Evolutionary conservation across 2,797 vertebrate genomes (phyloP), one percentile per base, ranked within the genome.

Genomic region (Urophycis tenuis): DNA sequence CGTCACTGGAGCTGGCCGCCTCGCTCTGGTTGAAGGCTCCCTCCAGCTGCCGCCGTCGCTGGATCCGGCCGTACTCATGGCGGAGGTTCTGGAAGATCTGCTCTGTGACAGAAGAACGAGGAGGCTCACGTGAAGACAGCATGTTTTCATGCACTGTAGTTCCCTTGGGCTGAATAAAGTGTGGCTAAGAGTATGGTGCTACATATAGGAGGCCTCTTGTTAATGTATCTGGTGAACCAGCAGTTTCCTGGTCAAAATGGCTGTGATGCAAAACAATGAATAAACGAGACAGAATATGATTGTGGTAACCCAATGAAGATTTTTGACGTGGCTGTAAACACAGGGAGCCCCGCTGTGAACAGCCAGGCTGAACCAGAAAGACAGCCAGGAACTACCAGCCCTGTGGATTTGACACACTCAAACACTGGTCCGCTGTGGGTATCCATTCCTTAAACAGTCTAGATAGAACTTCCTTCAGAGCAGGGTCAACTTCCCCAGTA

Each of bases 11-110:
- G 90, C 91, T 91, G 53, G 93, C 92, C 79, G 92, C 90, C 92
- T 96, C 95, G 8, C 88, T 92, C 87, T 96, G 95, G 93, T 91
- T 95, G 88, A 96, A 96, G 84, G 94, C 92, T 69, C 94, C 95
- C 91, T 96, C 96, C 92, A 97, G 91, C 88, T 97, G 95, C 90
- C 95, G 94, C 88, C 95, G 92, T 91, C 95, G 93, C 90, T 96
- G 95, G 89, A 95, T 95, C 79, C 95, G 95, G 87, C 92, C 95
- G 91, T 96, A 96, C 93, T 96, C 95, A 92, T 97, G 95, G 84
- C 94, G 95, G 83, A 97, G 94, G 92, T 97, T 97, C 91, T 95
- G 94, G 91, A 97, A 96, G 91, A 96, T 96, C 91, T 96, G 95
- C 92, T 97, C 95, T 96, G 92, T 86, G 77, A 75, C 32, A 75